Base-by-base conservation (phyloP, 92 coral and sea anemone species). In the Heteractis magnifica region DNA sequence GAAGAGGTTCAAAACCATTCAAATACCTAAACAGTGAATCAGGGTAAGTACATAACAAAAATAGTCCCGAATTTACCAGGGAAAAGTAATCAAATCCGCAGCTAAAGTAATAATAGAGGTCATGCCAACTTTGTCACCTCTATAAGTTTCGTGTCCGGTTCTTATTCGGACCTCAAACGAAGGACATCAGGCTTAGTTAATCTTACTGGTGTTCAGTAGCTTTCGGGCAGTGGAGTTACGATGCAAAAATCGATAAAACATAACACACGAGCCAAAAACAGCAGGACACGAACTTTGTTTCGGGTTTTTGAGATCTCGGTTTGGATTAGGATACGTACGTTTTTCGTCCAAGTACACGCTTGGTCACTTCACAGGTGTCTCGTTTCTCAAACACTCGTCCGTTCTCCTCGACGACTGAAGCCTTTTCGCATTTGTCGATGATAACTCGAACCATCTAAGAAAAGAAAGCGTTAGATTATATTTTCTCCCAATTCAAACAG, bases 1-100 rank as follows among this genome's bases (percentile, higher is more conserved):
- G 99, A 73, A 97, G 98, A 26, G 99, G 99, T 34, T 97, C 99
- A 81, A 97, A 95, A 6, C 99, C 99, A 74, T 97, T 89, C 72
- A 97, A 85, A 77, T 90, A 97, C 18, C 99, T 97, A 84, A n/a
- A 72, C 11, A 85, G 5, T 8, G 14, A 84, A n/a, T 23, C 12
- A 9, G 16, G 12, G 11, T 26, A 68, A 23, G 73, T 23, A 68
- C 19, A 26, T n/a, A 68, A 68, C 4, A 23, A 41, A 62, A 9
- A 62, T 8, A 62, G 44, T 34, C 44, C 44, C 3, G 44, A 34
- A 34, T 34, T 34, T 34, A 34, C 44, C 44, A 34, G 44, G 44
- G 44, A 34, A 34, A 34, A 34, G 44, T 34, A 34, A 34, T 34
- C 44, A 34, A 34, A 34, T 34, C 44, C 44, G 3, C 44, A 34